Evolutionary conservation across 2,113 vertebrate species (phyloP), one percentile per base, ranked within the genome.

Genomic region (Scopus umbretta): DNA sequence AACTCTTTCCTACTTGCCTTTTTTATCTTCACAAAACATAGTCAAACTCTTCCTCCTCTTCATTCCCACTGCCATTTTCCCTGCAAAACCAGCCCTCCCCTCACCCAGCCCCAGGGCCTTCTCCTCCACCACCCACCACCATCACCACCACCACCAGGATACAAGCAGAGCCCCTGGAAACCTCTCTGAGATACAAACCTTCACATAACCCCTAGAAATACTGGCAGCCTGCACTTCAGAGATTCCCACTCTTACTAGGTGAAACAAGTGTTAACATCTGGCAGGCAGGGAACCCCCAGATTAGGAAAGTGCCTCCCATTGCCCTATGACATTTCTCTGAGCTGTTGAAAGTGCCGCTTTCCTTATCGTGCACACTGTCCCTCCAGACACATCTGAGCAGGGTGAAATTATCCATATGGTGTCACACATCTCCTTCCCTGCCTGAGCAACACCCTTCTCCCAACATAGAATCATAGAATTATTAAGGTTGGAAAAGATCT

Each of bases 391-490:
- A 66, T 14, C 61, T 19, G 5, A 66, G 42, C 25, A 79, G 63
- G 43, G 36, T 73, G 79, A 78, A 81, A 66, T 66, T 68, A 81
- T 29, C 16, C 10, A 23, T 10, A 2, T 23, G 30, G 36, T 56
- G 27, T 30, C 0, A 0, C 25, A 9, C 67, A 49, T 25, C 72
- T 62, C 9, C 55, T 76, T 72, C 30, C 42, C 27, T 17, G 34
- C 17, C 66, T 32, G 36, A 76, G 45, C 30, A 80, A 49, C 4
- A 3, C 34, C 19, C 38, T 53, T 19, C 16, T 74, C 32, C 70
- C 78, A n/a, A n/a, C n/a, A n/a, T n/a, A n/a, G n/a, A n/a, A n/a
- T n/a, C n/a, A n/a, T n/a, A n/a, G n/a, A n/a, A n/a, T n/a, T n/a
- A n/a, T n/a, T n/a, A n/a, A n/a, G n/a, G n/a, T n/a, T n/a, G n/a